Percentiles rank a stretch among this genome's conserved stretches.
phyloP scores from a whole-genome alignment of 2,797 vertebrate species.

The Ceyx erithaca region DNA sequence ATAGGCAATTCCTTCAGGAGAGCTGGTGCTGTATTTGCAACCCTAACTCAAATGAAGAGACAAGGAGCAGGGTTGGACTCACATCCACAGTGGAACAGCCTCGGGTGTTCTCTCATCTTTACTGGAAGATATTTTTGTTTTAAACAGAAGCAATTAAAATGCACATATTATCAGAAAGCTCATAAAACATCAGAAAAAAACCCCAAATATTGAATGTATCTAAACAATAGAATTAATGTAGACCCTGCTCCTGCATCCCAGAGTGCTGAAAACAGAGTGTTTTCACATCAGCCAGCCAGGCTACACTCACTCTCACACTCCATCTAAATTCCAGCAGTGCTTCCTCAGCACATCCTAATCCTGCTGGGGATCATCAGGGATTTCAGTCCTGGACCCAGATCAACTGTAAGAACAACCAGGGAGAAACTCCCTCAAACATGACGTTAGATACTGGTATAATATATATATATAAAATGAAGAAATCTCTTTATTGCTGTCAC shows the following conservation, averaged over 20 bases:
- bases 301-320: not conserved
- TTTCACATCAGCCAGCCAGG: not conserved
- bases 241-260: not conserved
- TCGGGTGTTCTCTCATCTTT: not conserved
- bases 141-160: not conserved
- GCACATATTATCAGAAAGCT: not conserved
- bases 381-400: not conserved
- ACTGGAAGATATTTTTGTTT: not conserved
- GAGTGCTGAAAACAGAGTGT: not conserved
- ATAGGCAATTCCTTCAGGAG: rapidly evolving
- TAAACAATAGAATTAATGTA: rapidly evolving
- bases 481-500: not conserved
- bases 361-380: not conserved
- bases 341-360: not conserved
- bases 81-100: rapidly evolving
- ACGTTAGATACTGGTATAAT: not conserved
- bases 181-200: not conserved
- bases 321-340: not conserved
- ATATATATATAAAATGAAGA: too few relatives aligned
- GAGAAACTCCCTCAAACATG: not conserved
- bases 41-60: not conserved
- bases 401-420: not conserved
- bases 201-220: not conserved
- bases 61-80: not conserved
- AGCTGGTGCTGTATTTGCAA: not conserved